Conservation (phyloP, 2,113 vertebrate genomes). For the Orycteropus afer region DNA sequence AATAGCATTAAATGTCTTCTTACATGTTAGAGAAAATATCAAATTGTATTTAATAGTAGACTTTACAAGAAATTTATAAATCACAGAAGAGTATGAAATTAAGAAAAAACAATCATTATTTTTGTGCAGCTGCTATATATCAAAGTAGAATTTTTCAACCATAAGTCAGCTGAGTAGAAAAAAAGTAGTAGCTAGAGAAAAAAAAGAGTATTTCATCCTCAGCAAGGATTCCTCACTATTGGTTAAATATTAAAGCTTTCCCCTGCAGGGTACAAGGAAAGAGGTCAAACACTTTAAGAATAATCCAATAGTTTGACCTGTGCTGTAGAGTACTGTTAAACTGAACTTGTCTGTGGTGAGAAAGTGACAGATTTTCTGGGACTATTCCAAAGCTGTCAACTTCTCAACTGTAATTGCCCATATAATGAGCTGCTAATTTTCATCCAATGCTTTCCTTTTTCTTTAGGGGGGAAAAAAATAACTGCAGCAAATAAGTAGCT, state of each 20-base stretch:
- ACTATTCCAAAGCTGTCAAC: conserved; percentile 42
- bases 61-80: conserved; percentile 5
- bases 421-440: conserved; percentile 29
- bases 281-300: conserved; percentile 72
- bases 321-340: conserved; percentile 65
- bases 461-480: not conserved
- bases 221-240: conserved; percentile 51
- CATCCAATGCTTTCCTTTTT: not conserved
- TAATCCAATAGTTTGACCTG: conserved; percentile 66
- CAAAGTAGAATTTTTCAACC: conserved; percentile 40
- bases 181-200: not conserved
- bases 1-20: not conserved
- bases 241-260: conserved; percentile 76
- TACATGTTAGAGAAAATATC: not conserved
- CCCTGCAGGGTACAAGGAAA: conserved; percentile 68
- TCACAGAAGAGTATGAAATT: not conserved
- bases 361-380: conserved; percentile 58
- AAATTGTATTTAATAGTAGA: not conserved
- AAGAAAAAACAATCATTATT: not conserved
- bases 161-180: not conserved
- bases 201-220: conserved; percentile 42
- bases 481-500: conserved; percentile 32
- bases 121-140: conserved; percentile 3
- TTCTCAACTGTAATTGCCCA: conserved; percentile 39
- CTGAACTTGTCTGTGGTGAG: conserved; percentile 26